These are phyloP conservation scores for Galagoides demidoff DNA, from an alignment of 2,797 vertebrate genomes.

Conservation along the genomic window DNA sequence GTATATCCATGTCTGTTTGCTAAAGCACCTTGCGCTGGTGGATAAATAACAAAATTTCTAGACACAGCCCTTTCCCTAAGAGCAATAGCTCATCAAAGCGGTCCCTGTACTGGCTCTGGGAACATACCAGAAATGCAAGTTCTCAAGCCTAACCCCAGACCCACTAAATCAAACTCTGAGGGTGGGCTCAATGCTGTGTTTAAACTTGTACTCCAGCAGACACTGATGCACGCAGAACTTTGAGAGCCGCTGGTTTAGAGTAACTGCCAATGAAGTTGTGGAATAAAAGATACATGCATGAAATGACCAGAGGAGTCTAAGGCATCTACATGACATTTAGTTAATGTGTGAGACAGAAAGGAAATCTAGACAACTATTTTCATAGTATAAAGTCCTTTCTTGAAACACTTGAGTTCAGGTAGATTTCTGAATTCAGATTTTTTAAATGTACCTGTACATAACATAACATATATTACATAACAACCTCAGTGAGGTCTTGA, in stretches of 20 bases:
- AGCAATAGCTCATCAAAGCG: background rate
- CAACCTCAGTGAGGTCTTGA: background rate
- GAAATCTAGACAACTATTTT: slow-evolving; percentile 52
- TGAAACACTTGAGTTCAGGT: background rate
- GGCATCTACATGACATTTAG: background rate
- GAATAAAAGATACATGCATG: background rate
- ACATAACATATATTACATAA: no score
- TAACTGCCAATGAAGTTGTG: background rate
- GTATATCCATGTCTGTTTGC: background rate
- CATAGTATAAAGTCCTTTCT: slow-evolving; percentile 44
- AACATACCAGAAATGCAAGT: background rate
- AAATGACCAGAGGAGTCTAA: background rate
- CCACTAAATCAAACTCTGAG: background rate
- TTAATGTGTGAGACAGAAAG: slow-evolving; percentile 37
- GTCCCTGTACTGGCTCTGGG: background rate
- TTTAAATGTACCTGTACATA: background rate
- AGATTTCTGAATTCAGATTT: background rate
- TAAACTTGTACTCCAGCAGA: background rate
- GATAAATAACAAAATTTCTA: background rate
- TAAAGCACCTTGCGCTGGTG: background rate
- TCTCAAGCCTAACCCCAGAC: background rate
- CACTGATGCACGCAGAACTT: background rate
- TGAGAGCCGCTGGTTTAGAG: background rate
- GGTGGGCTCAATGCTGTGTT: background rate
- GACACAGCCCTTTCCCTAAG: background rate